These are phyloP conservation scores for Heteromormyrus szaboi DNA, from an alignment of 2,797 vertebrate species.

Conservation along the genomic window DNA sequence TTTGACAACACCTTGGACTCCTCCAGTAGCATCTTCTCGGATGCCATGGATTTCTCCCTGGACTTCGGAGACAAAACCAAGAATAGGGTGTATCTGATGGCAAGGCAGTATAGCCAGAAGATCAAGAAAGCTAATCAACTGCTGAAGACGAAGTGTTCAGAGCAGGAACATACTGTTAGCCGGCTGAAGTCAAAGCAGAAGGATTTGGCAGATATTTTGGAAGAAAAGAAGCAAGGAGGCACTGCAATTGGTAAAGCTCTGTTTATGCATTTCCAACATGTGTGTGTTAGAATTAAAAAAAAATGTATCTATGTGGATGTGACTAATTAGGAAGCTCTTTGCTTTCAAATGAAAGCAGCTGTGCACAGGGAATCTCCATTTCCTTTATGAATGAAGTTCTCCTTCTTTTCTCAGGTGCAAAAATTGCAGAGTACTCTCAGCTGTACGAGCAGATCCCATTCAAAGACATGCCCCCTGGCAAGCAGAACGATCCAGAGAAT, in stretches of 20 bases:
- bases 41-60: constrained; percentile 55
- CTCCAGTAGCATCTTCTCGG: constrained; percentile 59
- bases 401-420: constrained; percentile 70
- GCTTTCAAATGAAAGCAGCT: background rate
- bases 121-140: constrained; percentile 96
- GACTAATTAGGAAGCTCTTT: background rate
- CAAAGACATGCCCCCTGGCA: constrained; percentile 62
- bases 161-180: constrained; percentile 68
- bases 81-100: constrained; percentile 91
- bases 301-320: background rate
- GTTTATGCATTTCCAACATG: background rate
- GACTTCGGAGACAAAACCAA: constrained; percentile 77
- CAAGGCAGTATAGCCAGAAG: constrained; percentile 96
- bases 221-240: constrained; percentile 95
- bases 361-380: background rate
- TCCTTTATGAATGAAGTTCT: background rate
- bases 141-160: constrained; percentile 84
- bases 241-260: constrained; percentile 81
- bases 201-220: constrained; percentile 87
- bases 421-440: constrained; percentile 95
- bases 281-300: background rate
- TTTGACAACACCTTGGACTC: constrained; percentile 65
- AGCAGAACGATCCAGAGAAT: constrained; percentile 43
- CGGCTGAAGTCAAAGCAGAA: constrained; percentile 70
- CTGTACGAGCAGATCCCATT: constrained; percentile 92